Percentiles rank a stretch among this genome's conserved stretches.
These are phyloP conservation scores for Lasioglossum pauxillum DNA, from an alignment of 2,888 invertebrate species.

Conservation along the genomic window DNA sequence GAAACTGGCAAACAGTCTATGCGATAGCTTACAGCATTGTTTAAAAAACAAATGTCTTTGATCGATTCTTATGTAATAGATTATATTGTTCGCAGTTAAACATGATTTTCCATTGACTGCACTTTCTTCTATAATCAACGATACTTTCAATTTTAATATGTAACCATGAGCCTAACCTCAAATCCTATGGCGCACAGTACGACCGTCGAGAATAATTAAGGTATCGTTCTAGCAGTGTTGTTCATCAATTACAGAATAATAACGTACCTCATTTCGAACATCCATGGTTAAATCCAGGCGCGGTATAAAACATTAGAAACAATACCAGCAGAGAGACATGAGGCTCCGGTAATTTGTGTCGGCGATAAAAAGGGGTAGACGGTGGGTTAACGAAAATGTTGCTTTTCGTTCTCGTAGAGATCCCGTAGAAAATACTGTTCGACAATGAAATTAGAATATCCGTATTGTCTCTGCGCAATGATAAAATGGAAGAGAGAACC, in stretches of 20 bases:
- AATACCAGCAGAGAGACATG: slow-evolving; percentile 71
- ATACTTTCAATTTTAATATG: slow-evolving; percentile 51
- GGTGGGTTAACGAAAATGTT: slow-evolving; percentile 51
- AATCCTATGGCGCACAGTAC: slow-evolving; percentile 14
- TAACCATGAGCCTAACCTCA: slow-evolving; percentile 60
- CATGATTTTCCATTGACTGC: neutral
- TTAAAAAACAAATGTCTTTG: slow-evolving; percentile 3
- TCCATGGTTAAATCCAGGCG: slow-evolving; percentile 76
- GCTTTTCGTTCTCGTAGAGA: slow-evolving; percentile 30
- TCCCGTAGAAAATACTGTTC: slow-evolving; percentile 36
- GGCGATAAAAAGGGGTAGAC: slow-evolving; percentile 47
- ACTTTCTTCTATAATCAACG: slow-evolving; percentile 33
- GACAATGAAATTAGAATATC: slow-evolving; percentile 55
- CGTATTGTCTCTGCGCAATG: slow-evolving; percentile 35
- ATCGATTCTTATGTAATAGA: neutral
- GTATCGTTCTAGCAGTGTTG: neutral
- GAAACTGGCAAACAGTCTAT: slow-evolving; percentile 2
- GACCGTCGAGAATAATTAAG: neutral
- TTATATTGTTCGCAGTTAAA: slow-evolving; percentile 16
- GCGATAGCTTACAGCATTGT: slow-evolving; percentile 3
- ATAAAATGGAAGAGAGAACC: slow-evolving; percentile 40
- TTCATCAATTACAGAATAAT: slow-evolving; percentile 16
- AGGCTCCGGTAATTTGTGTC: slow-evolving; percentile 70
- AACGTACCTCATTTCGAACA: slow-evolving; percentile 73
- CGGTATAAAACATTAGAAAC: slow-evolving; percentile 77